Conservation (phyloP, 2,797 vertebrate genomes). For the Vultur gryphus region DNA sequence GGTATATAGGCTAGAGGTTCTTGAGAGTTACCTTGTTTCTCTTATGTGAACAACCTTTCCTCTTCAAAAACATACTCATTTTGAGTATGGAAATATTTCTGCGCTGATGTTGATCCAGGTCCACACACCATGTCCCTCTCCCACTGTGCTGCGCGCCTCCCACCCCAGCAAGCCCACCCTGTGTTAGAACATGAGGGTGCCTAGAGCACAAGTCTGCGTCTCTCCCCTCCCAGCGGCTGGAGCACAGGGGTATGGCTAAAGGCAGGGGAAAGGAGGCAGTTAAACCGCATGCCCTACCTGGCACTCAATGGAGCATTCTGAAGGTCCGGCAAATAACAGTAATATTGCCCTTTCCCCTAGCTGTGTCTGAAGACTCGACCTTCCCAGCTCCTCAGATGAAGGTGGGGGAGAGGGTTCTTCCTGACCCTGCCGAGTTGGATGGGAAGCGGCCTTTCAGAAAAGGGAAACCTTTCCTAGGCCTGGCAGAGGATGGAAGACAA, state of each 20-base stretch:
- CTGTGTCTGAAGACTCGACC: background rate
- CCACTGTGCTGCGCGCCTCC: background rate
- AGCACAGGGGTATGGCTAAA: background rate
- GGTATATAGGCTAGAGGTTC: background rate
- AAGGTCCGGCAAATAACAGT: background rate
- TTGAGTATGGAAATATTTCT: background rate
- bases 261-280: background rate
- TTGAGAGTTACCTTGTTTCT: background rate
- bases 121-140: fast-evolving
- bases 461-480: background rate
- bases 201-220: background rate
- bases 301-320: background rate
- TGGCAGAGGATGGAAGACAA: background rate
- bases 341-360: background rate
- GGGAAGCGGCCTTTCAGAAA: background rate
- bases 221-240: fast-evolving
- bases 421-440: background rate
- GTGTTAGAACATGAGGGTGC: background rate
- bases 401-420: background rate
- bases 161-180: background rate
- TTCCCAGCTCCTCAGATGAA: background rate
- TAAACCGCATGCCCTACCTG: background rate
- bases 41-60: background rate
- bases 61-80: background rate
- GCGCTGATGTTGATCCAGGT: background rate